Conservation (phyloP, 1,140 invertebrate genomes). For the Acromyrmex charruanus region DNA sequence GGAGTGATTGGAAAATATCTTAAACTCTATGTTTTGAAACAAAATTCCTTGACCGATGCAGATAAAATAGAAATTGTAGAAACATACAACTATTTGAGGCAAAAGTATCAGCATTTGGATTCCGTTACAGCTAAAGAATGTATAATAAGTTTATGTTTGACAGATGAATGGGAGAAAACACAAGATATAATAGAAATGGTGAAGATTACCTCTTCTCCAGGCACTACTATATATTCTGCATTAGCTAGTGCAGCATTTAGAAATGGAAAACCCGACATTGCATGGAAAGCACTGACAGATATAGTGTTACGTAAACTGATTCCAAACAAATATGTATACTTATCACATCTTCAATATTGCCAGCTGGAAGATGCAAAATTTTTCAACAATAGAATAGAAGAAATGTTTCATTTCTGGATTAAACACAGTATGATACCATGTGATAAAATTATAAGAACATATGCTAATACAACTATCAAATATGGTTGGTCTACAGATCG, state of each 20-base stretch:
- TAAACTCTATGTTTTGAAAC: conserved; percentile 83
- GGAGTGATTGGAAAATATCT: conserved; percentile 87
- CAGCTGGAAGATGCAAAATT: conserved; percentile 75
- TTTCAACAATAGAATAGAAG: conserved; percentile 83
- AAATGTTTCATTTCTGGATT: conserved; percentile 85
- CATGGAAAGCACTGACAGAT: conserved; percentile 86
- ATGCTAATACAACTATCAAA: conserved; percentile 49
- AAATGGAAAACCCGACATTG: conserved; percentile 87
- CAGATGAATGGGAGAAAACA: conserved; percentile 88
- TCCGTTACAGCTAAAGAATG: conserved; percentile 87
- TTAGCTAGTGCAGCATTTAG: conserved; percentile 87
- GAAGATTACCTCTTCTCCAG: conserved; percentile 82
- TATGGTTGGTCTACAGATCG: conserved; percentile 80
- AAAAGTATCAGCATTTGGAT: conserved; percentile 88
- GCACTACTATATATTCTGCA: conserved; percentile 81
- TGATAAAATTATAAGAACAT: conserved; percentile 40
- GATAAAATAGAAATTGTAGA: conserved; percentile 87
- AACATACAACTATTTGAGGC: conserved; percentile 86
- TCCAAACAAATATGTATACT: conserved; percentile 79
- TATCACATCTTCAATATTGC: conserved; percentile 85
- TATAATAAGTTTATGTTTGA: conserved; percentile 88
- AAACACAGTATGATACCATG: conserved; percentile 66
- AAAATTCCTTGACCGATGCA: conserved; percentile 80
- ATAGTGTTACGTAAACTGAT: conserved; percentile 69
- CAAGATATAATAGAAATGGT: conserved; percentile 88